These are phyloP conservation scores for Strigamia crassipes DNA, from an alignment of 2,888 invertebrate genomes.

Conservation along the genomic window DNA sequence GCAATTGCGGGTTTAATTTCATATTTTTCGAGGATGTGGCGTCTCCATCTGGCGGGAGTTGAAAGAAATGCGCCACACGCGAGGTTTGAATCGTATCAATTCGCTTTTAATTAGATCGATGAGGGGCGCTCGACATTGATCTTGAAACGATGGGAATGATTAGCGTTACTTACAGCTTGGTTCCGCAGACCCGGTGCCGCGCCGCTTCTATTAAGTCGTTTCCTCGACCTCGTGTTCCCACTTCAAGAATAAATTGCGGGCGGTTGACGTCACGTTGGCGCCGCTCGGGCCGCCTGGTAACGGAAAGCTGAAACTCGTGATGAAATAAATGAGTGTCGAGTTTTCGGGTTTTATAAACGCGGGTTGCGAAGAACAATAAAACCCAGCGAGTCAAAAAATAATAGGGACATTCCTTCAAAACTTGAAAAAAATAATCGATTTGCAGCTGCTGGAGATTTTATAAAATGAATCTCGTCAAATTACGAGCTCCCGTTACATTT, in stretches of 20 bases:
- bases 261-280: not conserved
- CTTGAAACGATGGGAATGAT: not conserved
- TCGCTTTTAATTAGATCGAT: too few species aligned
- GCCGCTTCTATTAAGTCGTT: not conserved
- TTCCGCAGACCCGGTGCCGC: not conserved
- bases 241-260: not conserved
- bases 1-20: not conserved
- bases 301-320: not conserved
- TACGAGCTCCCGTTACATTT: too few species aligned
- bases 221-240: not conserved
- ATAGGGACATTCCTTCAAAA: too few species aligned
- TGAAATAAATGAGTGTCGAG: too few species aligned
- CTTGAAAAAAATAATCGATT: too few species aligned
- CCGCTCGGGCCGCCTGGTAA: not conserved
- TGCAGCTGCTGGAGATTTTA: too few species aligned
- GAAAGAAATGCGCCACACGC: not conserved
- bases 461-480: too few species aligned
- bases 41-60: constrained; percentile 14
- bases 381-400: too few species aligned
- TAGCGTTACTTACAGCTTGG: not conserved
- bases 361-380: too few species aligned
- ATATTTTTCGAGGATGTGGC: not conserved
- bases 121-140: too few species aligned
- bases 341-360: too few species aligned
- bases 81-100: not conserved